Evolutionary conservation across 1,140 invertebrate genomes (phyloP).

Genomic region (Ridgeia piscesae): DNA sequence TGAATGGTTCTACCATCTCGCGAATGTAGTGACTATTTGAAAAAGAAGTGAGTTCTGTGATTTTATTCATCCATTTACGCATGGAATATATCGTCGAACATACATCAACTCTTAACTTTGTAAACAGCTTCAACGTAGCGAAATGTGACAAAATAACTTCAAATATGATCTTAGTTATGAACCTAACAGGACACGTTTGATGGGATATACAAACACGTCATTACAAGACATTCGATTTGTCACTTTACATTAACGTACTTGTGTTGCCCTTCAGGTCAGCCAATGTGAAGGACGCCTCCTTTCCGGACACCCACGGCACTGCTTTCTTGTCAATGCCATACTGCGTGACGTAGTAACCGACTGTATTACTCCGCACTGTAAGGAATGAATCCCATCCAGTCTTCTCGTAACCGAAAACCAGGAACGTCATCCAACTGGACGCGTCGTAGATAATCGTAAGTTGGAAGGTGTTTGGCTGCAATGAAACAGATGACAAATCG

Average conservation of each 20-base stretch:
- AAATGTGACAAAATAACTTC: not conserved
- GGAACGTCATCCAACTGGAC: not conserved
- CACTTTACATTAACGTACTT: not conserved
- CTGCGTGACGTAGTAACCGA: not conserved
- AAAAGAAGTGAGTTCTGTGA: no score
- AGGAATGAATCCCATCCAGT: not conserved
- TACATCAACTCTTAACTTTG: no score
- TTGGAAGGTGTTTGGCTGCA: not conserved
- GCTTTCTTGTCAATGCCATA: not conserved
- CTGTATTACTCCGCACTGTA: not conserved
- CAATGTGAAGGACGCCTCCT: not conserved
- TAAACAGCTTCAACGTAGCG: no score
- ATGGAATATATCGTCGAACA: no score
- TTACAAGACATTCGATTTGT: not conserved
- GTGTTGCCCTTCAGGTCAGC: not conserved
- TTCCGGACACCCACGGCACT: not conserved
- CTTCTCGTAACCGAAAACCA: not conserved
- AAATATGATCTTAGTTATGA: not conserved
- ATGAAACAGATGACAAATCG: not conserved
- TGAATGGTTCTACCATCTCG: not conserved
- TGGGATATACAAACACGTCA: not conserved
- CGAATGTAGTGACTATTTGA: no score
- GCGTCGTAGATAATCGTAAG: not conserved
- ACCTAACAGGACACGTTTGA: not conserved
- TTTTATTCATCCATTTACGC: no score